Base-by-base conservation (phyloP, 2,113 vertebrate genomes). In the Mola mola region DNA sequence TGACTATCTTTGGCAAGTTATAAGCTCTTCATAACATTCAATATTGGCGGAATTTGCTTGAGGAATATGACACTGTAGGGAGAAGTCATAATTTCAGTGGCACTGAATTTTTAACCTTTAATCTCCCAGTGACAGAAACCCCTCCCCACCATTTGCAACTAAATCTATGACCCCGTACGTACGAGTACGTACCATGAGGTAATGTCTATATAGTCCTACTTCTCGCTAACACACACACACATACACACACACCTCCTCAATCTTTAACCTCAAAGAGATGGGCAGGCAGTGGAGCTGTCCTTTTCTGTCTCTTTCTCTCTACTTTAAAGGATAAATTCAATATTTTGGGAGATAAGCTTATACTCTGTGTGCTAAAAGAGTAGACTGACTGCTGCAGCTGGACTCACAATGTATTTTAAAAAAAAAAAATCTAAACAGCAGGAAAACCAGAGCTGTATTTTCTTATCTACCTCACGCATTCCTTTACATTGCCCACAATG, bases 51-150 rank as follows among this genome's bases (percentile, higher is more conserved):
- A 5, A 28, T 33, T 26, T 22, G 19, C 25, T 34, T 40, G 5
- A 37, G 42, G 63, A 64, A 70, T 22, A 21, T 17, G 41, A 59
- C 26, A 38, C 34, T 29, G 2, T 31, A 22, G 17, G 17, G 12
- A 40, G 40, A 64, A 70, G 66, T 49, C 43, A 40, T 17, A 25
- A 50, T 55, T 75, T 69, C 64, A 80, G 71, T 63, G 57, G 58
- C 46, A 13, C 25, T 53, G 19, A 46, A 26, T 47, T 50, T 72
- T 83, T 56, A 59, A 70, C 66, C 77, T 43, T 22, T 61, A 38
- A 56, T 62, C 51, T 28, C 17, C 29, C 24, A 40, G 3, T 34
- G 47, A 34, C 69, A 62, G 50, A 60, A 49, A 47, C 29, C 11
- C 46, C 42, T 68, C 68, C 43, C 52, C 67, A 21, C 29, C 41